Base-by-base conservation (phyloP, 1,140 invertebrate genomes). In the Drosophila baimaii region DNA sequence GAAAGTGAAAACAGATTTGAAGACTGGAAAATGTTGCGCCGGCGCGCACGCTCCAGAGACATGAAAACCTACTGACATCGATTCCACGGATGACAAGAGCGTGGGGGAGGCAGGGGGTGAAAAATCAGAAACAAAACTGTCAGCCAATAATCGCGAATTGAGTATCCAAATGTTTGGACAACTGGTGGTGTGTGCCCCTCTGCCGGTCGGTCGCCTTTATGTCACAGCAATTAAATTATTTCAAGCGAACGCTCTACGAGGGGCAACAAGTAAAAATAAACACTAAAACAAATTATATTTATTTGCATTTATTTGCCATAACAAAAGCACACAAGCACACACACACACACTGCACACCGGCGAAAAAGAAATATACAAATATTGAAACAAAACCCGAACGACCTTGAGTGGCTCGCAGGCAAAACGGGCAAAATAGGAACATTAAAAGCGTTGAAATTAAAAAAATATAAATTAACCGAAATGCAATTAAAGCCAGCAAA, bases 1-100 rank as follows among this genome's bases (percentile, higher is more conserved):
- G 81, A 85, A 85, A 85, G 82, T 86, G 82, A 86, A 85, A 86
- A 86, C 62, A 46, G 31, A 49, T 68, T 70, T 70, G 31, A 49
- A 55, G n/a, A 25, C 63, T 76, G 82, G 82, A 75, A 85, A 81
- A 81, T 73, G 74, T 59, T 65, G 51, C 54, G 47, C 35, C 62
- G 46, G 51, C 71, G 59, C 35, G n/a, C 5, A 4, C 15, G 37
- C 19, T 46, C 46, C 49, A 51, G 37, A 61, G 69, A 46, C 77
- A 70, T 76, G 80, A 51, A 78, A 74, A 81, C 75, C 74, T 62
- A 81, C 78, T 85, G 78, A 86, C 82, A 85, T 75, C 69, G 74
- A 81, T 85, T 78, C 59, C 31, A 31, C 55, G 27, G 33, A 27
- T 31, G 56, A 46, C 58, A 23, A 27, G 15, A n/a, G n/a, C 10